phyloP scores from a whole-genome alignment of 2,113 vertebrate genomes.

The Scomber scombrus region DNA sequence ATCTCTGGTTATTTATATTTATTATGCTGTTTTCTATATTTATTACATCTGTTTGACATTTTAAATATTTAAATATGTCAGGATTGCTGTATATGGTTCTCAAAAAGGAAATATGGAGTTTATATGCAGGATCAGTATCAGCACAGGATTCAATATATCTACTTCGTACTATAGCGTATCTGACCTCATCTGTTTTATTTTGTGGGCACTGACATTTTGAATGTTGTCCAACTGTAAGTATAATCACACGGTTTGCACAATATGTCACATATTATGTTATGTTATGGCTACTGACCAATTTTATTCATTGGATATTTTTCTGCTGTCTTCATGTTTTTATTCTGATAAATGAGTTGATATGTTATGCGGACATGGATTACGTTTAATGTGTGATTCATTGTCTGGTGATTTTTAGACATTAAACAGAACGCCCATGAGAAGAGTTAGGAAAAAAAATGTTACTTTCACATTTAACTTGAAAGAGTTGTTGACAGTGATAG shows the following conservation, averaged over 20 bases:
- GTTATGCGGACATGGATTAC: background rate
- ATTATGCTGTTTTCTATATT: slow-evolving; percentile 4
- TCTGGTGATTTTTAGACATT: too few species aligned
- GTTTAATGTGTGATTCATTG: background rate
- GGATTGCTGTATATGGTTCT: background rate
- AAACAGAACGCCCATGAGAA: too few species aligned
- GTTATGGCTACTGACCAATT: background rate
- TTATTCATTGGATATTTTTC: slow-evolving; percentile 15
- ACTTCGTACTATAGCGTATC: background rate
- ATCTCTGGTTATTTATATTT: slow-evolving; percentile 16
- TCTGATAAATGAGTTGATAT: slow-evolving; percentile 18
- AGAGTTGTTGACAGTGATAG: background rate
- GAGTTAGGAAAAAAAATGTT: too few species aligned
- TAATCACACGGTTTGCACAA: slow-evolving; percentile 16
- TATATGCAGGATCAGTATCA: too few species aligned
- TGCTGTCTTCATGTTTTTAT: background rate
- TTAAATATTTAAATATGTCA: background rate
- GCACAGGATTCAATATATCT: too few species aligned
- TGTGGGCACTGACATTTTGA: slow-evolving; percentile 11
- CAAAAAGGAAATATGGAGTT: background rate
- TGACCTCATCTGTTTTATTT: slow-evolving; percentile 26
- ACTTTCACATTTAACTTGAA: background rate
- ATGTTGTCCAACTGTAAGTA: background rate
- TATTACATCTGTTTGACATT: slow-evolving; percentile 5
- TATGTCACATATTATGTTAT: background rate